Base-by-base conservation (phyloP, 1,140 invertebrate species). In the Meloidogyne hapla region DNA sequence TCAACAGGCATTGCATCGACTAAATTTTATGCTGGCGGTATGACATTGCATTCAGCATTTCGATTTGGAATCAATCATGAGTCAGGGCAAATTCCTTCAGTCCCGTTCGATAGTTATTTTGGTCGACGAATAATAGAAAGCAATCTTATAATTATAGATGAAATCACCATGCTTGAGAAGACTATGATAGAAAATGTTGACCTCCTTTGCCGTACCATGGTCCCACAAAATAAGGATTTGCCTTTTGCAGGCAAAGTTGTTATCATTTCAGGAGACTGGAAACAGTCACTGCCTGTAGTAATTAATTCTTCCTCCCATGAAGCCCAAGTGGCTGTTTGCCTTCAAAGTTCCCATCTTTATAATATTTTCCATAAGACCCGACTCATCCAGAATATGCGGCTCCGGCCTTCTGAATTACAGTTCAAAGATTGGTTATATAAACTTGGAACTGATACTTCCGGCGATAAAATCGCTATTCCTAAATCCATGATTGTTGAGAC, bases 181-280 rank as follows among this genome's bases (percentile, higher is more conserved):
- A 21, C n/a, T n/a, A 0, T 66, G 1, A 15, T 66, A 0, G 65
- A 66, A 15, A 66, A 66, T n/a, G 15, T 66, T 0, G 65, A 66
- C 3, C 13, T 0, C 0, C 65, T 66, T 21, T 66, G 65, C 38
- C 65, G 65, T 18, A 15, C 3, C 15, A 21, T 66, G 12, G 28
- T 26, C 1, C 38, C 65, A 1, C 13, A n/a, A 66, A n/a, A n/a
- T 18, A 1, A 15, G n/a, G 15, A 66, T 6, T 0, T 66, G 15
- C 65, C 65, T 15, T 66, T 66, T 66, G 65, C 26, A 18, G 65
- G 65, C 2, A 66, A 66, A 21, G 26, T 72, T 15, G 69, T 76
- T 26, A 48, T 76, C 4, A 13, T 76, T 10, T 42, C 26, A 13
- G 69, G 42, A 25, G 75, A 76, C 38, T 77, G 45, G 42, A 74